phyloP scores from a whole-genome alignment of 2,113 vertebrate genomes.

The Antennarius striatus region DNA sequence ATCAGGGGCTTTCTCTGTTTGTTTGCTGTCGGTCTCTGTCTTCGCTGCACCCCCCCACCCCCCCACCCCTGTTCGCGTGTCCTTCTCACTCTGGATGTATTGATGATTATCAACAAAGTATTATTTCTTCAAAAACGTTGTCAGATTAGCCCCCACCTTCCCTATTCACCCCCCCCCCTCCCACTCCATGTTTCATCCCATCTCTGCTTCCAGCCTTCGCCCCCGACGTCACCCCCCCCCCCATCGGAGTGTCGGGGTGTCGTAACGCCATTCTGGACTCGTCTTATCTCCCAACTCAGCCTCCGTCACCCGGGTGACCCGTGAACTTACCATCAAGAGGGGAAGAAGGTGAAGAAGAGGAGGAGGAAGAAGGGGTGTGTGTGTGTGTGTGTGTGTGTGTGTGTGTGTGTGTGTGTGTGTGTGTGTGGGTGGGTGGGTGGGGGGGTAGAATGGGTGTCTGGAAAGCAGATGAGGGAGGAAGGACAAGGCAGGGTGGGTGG shows the following conservation, averaged over 20 bases:
- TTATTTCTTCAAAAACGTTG: conserved; percentile 77
- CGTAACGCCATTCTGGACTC: conserved; percentile 74
- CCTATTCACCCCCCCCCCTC: conserved; percentile 24
- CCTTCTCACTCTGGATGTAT: conserved; percentile 52
- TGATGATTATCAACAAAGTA: conserved; percentile 75
- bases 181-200: conserved; percentile 25
- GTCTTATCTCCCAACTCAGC: conserved; percentile 79
- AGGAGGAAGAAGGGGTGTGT: conserved; percentile 15
- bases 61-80: conserved; percentile 18
- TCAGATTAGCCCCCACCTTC: conserved; percentile 69
- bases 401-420: too few relatives aligned
- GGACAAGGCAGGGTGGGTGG: conserved; percentile 20
- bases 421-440: background rate
- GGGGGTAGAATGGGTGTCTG: conserved; percentile 32
- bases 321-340: conserved; percentile 65
- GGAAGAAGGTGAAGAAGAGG: conserved; percentile 1
- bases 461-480: conserved; percentile 5
- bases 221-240: conserved; percentile 52
- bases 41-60: conserved; percentile 30
- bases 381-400: too few relatives aligned
- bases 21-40: conserved; percentile 40
- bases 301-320: conserved; percentile 74
- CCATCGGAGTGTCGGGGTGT: conserved; percentile 55
- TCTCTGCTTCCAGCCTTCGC: conserved; percentile 51
- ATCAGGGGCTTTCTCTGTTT: conserved; percentile 48